Conservation (phyloP, 2,888 invertebrate genomes). For the Ormia ochracea region DNA sequence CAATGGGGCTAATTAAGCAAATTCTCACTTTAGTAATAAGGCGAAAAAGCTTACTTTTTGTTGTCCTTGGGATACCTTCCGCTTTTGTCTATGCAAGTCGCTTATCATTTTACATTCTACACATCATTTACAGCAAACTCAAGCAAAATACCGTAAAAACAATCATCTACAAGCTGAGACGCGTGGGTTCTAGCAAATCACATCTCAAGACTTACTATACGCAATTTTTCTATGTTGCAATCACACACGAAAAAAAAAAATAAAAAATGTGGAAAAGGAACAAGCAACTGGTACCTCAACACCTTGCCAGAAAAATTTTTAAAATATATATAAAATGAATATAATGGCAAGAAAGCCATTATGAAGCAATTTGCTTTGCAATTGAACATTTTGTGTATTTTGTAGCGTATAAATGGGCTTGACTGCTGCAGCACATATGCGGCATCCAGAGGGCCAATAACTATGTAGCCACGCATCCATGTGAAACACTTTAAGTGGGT, state of each 20-base stretch:
- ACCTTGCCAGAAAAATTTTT: slow-evolving; percentile 48
- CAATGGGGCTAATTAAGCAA: too few species aligned
- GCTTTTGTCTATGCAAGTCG: background rate
- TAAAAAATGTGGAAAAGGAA: too few species aligned
- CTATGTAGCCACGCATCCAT: background rate
- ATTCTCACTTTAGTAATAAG: too few species aligned
- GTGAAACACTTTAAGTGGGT: slow-evolving; percentile 47
- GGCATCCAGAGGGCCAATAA: slow-evolving; percentile 29
- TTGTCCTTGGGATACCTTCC: slow-evolving; percentile 4
- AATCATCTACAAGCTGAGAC: slow-evolving; percentile 18
- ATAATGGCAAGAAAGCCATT: background rate
- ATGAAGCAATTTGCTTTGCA: background rate
- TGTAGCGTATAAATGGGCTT: slow-evolving; percentile 36
- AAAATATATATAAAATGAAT: background rate
- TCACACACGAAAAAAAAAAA: slow-evolving; percentile 1
- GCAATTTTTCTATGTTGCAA: slow-evolving; percentile 36
- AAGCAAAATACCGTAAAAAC: slow-evolving; percentile 36
- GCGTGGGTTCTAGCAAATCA: slow-evolving; percentile 56
- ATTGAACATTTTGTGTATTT: slow-evolving; percentile 41
- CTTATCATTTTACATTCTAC: slow-evolving; percentile 2
- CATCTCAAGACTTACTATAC: slow-evolving; percentile 41
- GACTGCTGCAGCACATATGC: background rate
- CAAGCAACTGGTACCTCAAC: slow-evolving; percentile 55
- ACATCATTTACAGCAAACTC: slow-evolving; percentile 45
- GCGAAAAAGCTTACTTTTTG: too few species aligned